A percentile compares a stretch with the other conserved stretches of the same genome.
Evolutionary conservation across 1,140 invertebrate species (phyloP).

Genomic region (Scaptodrosophila lebanonensis): DNA sequence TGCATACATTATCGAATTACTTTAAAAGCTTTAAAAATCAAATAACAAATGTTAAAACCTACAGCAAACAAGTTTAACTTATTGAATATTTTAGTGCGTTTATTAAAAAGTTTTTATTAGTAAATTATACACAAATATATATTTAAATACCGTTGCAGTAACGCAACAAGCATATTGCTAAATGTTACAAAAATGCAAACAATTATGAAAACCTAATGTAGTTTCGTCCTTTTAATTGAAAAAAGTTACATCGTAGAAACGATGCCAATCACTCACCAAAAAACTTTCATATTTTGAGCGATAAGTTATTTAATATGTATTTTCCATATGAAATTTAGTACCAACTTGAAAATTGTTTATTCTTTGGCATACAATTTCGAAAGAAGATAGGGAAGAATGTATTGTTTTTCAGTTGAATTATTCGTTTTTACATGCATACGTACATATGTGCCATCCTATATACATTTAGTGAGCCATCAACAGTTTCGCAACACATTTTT

Average conservation of each 20-base stretch:
- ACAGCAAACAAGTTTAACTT: conserved; percentile 54
- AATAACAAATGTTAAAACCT: conserved; percentile 31
- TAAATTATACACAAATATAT: too few species aligned
- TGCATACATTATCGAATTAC: conserved; percentile 42
- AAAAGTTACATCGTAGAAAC: not conserved
- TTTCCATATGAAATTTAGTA: conserved; percentile 19
- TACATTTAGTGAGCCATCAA: too few species aligned
- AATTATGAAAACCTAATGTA: conserved; percentile 45
- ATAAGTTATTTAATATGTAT: conserved; percentile 44
- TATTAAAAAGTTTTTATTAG: conserved; percentile 62
- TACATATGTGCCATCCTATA: too few species aligned
- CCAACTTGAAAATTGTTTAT: conserved; percentile 39
- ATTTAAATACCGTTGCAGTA: conserved; percentile 52
- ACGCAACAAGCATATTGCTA: conserved; percentile 35
- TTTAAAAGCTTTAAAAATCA: conserved; percentile 64
- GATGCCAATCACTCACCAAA: conserved; percentile 22
- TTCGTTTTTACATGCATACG: too few species aligned
- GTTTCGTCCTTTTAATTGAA: conserved; percentile 47
- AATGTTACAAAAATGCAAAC: conserved; percentile 31
- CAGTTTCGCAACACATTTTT: too few species aligned
- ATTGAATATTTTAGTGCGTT: conserved; percentile 60
- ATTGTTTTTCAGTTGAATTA: conserved; percentile 43
- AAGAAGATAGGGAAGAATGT: too few species aligned
- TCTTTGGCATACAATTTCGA: too few species aligned
- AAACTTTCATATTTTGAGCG: conserved; percentile 25